Evolutionary conservation across 2,888 invertebrate species (phyloP).

Genomic region (Scrobipalpa costella): DNA sequence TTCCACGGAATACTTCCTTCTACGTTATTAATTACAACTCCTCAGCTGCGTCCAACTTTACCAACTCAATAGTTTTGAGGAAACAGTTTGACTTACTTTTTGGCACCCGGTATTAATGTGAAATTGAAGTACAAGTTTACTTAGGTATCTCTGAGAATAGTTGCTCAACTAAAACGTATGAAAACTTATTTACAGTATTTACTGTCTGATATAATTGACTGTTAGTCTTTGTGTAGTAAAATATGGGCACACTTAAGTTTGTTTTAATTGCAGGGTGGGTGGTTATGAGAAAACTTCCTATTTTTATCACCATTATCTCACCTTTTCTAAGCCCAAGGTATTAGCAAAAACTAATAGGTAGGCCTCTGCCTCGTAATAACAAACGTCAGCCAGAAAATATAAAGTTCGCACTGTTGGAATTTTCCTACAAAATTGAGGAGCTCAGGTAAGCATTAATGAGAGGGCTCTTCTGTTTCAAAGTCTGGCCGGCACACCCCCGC

Average conservation of each 20-base stretch:
- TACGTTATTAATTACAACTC: background rate
- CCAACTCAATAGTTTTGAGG: slow-evolving; percentile 1
- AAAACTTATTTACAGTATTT: too few relatives aligned
- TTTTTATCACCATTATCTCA: too few relatives aligned
- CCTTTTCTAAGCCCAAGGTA: too few relatives aligned
- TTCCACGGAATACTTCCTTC: background rate
- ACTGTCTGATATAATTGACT: too few relatives aligned
- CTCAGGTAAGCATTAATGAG: slow-evolving; percentile 72
- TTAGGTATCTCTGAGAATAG: too few relatives aligned
- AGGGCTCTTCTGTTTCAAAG: slow-evolving; percentile 72
- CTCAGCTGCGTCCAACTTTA: background rate
- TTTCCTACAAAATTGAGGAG: slow-evolving; percentile 48
- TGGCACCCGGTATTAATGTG: background rate
- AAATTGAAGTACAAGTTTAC: background rate
- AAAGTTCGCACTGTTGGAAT: slow-evolving; percentile 17
- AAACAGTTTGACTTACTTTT: background rate
- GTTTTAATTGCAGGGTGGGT: too few relatives aligned
- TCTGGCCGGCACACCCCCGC: slow-evolving; percentile 65
- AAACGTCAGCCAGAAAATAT: background rate
- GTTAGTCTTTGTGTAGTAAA: too few relatives aligned
- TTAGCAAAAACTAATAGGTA: too few relatives aligned
- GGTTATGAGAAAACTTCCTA: too few relatives aligned
- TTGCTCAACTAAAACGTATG: background rate
- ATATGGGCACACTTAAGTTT: too few relatives aligned
- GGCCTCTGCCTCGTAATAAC: too few relatives aligned